phyloP scores from a whole-genome alignment of 2,888 invertebrate genomes.

The Caenorhabditis afra region DNA sequence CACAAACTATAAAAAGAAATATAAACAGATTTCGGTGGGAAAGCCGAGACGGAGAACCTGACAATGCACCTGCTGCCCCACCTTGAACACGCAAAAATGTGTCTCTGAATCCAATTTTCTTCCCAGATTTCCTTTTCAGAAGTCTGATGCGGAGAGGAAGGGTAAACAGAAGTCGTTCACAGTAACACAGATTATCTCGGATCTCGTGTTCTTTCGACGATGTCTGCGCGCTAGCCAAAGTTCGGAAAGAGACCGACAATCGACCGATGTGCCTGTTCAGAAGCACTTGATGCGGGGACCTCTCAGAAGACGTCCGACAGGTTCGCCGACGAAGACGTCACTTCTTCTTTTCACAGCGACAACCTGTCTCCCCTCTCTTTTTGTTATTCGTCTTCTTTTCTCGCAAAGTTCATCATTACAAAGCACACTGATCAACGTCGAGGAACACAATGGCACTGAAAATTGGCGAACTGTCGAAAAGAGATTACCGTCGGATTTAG shows the following conservation, averaged over 20 bases:
- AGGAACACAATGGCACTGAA: conserved; percentile 17
- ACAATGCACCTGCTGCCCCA: too few species aligned
- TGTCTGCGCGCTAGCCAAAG: not conserved
- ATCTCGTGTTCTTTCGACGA: conserved; percentile 12
- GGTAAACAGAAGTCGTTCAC: conserved; percentile 22
- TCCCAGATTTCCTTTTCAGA: too few species aligned
- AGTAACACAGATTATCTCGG: conserved; percentile 39
- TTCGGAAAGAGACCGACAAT: conserved; percentile 23
- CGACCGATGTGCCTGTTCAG: not conserved
- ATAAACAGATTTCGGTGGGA: too few species aligned
- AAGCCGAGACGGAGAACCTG: too few species aligned
- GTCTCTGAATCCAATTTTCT: too few species aligned
- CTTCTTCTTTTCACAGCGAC: not conserved
- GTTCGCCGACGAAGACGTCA: not conserved
- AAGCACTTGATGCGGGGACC: not conserved
- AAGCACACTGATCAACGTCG: conserved; percentile 38
- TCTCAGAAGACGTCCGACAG: not conserved
- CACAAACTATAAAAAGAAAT: too few species aligned
- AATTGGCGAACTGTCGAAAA: conserved; percentile 34
- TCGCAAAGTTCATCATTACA: conserved; percentile 2
- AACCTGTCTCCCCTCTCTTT: conserved; percentile 17
- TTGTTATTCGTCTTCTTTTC: not conserved
- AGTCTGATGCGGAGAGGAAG: too few species aligned
- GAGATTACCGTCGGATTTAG: conserved; percentile 38
- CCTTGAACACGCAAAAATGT: too few species aligned